Evolutionary conservation across 2,113 vertebrate genomes (phyloP), one percentile per base, ranked within the genome.

Genomic region (Gyps fulvus): DNA sequence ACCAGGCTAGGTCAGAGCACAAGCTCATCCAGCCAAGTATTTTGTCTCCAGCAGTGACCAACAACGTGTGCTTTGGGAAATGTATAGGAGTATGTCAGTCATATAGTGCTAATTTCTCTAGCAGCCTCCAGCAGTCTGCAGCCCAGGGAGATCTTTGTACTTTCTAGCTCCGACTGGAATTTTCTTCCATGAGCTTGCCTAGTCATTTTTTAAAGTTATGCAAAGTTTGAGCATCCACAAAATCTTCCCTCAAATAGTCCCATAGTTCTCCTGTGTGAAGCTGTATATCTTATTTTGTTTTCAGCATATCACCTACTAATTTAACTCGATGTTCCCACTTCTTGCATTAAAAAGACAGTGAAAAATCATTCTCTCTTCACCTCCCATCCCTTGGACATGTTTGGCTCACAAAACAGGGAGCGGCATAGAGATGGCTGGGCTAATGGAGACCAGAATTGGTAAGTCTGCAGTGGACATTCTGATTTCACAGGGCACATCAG

Each of bases 331-430:
- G 89, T 84, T 94, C 74, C 67, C 66, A 26, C 70, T 21, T 76
- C 62, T 69, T 80, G 96, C 66, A 90, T 93, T 96, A 93, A 97
- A 91, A 86, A 95, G 96, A 95, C 96, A 93, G 62, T 94, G 96
- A 97, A 97, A 93, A 96, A 95, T 96, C 81, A 69, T 95, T 43
- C 84, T 93, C 62, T 85, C 66, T 85, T 96, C 91, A 93, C 78
- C 90, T 96, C 82, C 74, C 45, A 94, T 96, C 85, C 73, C 74
- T 73, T 72, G 92, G 62, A 96, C 92, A 93, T 77, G 90, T 80
- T 61, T 92, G 90, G 93, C 87, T 96, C 91, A 93, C 92, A 95
- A 93, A 97, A 73, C n/a, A 95, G 92, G 78, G 62, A 96, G 66
- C 27, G 0, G 29, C 42, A 81, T 20, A 85, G 81, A 66, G 50